Conservation (phyloP, 2,113 vertebrate genomes). For the Struthio camelus region DNA sequence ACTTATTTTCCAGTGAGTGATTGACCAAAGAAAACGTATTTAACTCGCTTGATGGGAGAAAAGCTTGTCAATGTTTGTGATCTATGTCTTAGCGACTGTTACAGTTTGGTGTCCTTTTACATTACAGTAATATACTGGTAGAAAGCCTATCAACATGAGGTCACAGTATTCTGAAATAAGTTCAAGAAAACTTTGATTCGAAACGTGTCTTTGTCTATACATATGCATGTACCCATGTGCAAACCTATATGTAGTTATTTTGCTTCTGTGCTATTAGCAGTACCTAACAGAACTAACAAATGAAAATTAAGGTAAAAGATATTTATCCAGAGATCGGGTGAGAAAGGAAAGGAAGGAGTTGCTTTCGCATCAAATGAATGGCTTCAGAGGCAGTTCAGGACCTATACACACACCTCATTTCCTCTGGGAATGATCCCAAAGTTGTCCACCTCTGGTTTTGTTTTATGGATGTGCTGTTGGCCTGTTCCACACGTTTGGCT, state of each 20-base stretch:
- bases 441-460: background rate
- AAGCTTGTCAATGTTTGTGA: background rate
- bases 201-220: fast-evolving
- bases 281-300: background rate
- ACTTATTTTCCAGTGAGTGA: background rate
- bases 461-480: background rate
- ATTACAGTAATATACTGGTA: background rate
- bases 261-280: background rate
- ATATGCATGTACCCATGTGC: fast-evolving
- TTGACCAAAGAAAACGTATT: background rate
- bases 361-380: background rate
- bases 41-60: background rate
- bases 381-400: background rate
- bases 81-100: background rate
- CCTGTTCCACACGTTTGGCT: background rate
- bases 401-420: background rate
- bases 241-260: background rate
- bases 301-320: background rate
- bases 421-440: background rate
- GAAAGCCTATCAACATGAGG: background rate
- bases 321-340: background rate
- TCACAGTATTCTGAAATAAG: background rate
- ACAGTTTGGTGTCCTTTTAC: background rate
- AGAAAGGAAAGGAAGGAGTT: background rate
- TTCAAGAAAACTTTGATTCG: background rate